These are phyloP conservation scores for Australoheros scitulus DNA, from an alignment of 2,113 vertebrate genomes.

Conservation along the genomic window DNA sequence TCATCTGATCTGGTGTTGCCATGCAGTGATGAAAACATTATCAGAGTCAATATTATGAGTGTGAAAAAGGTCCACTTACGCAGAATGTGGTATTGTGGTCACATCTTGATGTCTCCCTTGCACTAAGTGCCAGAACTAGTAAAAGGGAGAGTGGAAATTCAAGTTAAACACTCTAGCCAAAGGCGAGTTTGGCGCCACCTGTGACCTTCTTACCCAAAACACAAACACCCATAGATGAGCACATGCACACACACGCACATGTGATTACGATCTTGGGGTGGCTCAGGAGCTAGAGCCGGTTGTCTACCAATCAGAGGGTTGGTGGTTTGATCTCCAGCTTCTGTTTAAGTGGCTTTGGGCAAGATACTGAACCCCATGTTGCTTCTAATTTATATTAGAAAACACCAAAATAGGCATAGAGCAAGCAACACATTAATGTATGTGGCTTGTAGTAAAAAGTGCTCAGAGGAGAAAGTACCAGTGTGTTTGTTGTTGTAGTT, in stretches of 20 bases:
- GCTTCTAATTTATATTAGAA: background rate
- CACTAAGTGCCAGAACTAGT: conserved; percentile 35
- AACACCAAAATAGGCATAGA: background rate
- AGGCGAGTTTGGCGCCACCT: conserved; percentile 55
- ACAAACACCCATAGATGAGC: conserved; percentile 10
- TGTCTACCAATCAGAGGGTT: background rate
- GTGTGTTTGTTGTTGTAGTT: background rate
- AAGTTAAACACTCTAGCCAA: conserved; percentile 34
- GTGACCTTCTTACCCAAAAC: conserved; percentile 55
- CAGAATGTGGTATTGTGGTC: conserved; percentile 73
- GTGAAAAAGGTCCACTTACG: conserved; percentile 64
- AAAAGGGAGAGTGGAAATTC: conserved; percentile 47
- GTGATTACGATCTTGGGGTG: background rate
- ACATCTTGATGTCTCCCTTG: conserved; percentile 50
- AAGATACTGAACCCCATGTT: background rate
- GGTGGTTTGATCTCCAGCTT: background rate
- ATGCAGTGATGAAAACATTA: conserved; percentile 72
- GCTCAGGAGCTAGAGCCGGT: background rate
- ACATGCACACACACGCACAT: background rate
- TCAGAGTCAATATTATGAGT: conserved; percentile 79
- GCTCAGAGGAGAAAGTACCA: background rate
- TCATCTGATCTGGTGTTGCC: conserved; percentile 58
- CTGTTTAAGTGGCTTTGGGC: background rate
- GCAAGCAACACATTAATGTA: too few species aligned
- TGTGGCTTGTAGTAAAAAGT: too few species aligned